Evolutionary conservation across 1,140 invertebrate genomes (phyloP).

Genomic region (Lepeophtheirus salmonis): DNA sequence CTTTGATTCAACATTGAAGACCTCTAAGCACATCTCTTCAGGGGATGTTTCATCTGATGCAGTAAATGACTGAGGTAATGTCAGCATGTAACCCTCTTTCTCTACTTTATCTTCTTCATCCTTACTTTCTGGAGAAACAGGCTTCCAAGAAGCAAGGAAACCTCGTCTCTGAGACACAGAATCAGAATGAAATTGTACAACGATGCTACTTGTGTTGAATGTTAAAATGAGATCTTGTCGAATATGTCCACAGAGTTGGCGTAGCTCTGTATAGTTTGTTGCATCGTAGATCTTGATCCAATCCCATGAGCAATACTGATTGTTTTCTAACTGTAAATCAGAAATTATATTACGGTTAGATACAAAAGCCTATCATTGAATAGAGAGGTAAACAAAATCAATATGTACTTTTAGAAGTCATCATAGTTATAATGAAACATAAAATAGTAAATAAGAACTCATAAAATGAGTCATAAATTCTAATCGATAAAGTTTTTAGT

Average conservation of each 20-base stretch:
- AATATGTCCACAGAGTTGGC: background rate
- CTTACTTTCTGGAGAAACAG: background rate
- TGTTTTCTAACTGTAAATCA: background rate
- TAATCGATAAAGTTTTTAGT: background rate
- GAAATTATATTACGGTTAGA: background rate
- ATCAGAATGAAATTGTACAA: constrained; percentile 7
- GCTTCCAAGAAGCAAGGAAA: constrained; percentile 11
- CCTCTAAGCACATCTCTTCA: constrained; percentile 2
- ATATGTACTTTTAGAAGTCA: no score
- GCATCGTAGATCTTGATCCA: constrained; percentile 13
- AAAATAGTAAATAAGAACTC: no score
- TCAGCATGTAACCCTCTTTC: constrained; percentile 5
- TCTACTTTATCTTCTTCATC: background rate
- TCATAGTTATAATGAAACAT: no score
- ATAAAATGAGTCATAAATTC: background rate
- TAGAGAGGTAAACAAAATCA: no score
- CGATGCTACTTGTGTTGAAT: constrained; percentile 1
- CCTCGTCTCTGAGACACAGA: background rate
- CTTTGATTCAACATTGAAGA: background rate
- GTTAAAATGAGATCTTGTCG: constrained; percentile 6
- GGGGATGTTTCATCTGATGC: background rate
- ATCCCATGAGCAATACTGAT: constrained; percentile 9
- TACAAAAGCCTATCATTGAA: no score
- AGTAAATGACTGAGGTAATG: constrained; percentile 2
- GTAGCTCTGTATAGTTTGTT: background rate